Base-by-base conservation (phyloP, 2,888 invertebrate species). In the Scaptomyza caliginosa region DNA sequence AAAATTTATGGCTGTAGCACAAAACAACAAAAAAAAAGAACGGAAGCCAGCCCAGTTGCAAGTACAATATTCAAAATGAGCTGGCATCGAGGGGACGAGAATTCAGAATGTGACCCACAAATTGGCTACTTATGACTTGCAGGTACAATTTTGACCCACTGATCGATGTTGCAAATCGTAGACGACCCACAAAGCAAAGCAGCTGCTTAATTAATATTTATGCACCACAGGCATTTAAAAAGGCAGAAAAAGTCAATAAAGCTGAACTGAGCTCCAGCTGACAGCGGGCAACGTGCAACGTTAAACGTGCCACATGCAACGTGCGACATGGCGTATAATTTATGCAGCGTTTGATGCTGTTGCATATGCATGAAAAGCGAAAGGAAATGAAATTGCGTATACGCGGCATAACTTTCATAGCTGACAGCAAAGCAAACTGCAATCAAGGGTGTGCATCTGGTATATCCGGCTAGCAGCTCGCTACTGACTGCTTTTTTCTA, bases 271-370 rank as follows among this genome's bases (percentile, higher is more conserved):
- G 57, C 56, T 51, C 34, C 34, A 49, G 40, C 65, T 36, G 51
- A 66, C 76, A 52, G 34, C 34, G 16, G 8, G 34, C 42, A 62
- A 42, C 65, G 54, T 65, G 43, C 71, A 64, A 64, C 69, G 52
- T 45, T 68, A 73, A 51, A 34, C 45, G 34, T 52, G 52, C 43
- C 52, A 40, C 64, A n/a, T n/a, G n/a, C n/a, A 52, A 16, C 32
- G 32, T 65, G 45, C 69, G 59, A 71, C 74, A 58, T 48, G 67
- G 69, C 76, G 74, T 72, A 69, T 86, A 83, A 83, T 86, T 88
- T 83, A 83, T 88, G 83, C 88, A 74, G 58, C 83, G 55, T 62
- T 77, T 60, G 68, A 72, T 66, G 73, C 81, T 80, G 84, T 86
- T 80, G 79, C 84, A 80, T 86, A 86, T 80, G 86, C 73, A 80